These are phyloP conservation scores for Marcusenius ussheri DNA, from an alignment of 2,113 vertebrate genomes.

Conservation along the genomic window DNA sequence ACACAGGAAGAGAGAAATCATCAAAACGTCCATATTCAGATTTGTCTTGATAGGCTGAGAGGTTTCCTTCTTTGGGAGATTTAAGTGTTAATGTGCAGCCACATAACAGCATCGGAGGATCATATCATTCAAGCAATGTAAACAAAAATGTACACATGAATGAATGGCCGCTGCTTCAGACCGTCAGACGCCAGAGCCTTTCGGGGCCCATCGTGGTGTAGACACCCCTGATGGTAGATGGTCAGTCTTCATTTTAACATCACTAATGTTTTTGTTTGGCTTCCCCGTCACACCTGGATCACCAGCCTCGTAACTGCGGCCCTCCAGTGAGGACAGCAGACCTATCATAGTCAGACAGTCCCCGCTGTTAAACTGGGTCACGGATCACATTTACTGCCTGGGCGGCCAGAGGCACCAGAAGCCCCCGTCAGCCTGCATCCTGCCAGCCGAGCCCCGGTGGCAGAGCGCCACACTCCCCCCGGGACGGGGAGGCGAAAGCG, in stretches of 20 bases:
- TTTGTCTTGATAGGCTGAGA: not conserved
- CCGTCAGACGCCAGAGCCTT: not conserved
- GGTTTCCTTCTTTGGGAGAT: not conserved
- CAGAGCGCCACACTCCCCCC: not conserved
- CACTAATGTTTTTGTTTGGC: not conserved
- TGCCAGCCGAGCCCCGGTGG: slow-evolving; percentile 13
- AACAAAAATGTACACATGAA: not conserved
- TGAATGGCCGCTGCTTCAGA: not conserved
- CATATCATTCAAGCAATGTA: not conserved
- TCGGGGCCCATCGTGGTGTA: not conserved
- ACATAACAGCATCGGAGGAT: not conserved
- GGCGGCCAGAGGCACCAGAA: slow-evolving; percentile 3
- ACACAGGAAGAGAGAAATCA: not conserved
- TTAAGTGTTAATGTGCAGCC: not conserved
- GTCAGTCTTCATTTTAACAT: not conserved
- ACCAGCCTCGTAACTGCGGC: not conserved
- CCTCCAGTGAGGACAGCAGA: not conserved
- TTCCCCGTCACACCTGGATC: not conserved
- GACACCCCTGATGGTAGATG: not conserved
- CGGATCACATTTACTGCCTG: slow-evolving; percentile 10
- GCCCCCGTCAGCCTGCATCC: not conserved
- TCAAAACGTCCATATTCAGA: not conserved
- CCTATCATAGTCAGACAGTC: not conserved
- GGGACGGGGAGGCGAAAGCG: slow-evolving; percentile 3
- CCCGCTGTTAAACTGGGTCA: slow-evolving; percentile 23